These are phyloP conservation scores for Lichenostomus cassidix DNA, from an alignment of 2,113 vertebrate genomes.

Conservation along the genomic window DNA sequence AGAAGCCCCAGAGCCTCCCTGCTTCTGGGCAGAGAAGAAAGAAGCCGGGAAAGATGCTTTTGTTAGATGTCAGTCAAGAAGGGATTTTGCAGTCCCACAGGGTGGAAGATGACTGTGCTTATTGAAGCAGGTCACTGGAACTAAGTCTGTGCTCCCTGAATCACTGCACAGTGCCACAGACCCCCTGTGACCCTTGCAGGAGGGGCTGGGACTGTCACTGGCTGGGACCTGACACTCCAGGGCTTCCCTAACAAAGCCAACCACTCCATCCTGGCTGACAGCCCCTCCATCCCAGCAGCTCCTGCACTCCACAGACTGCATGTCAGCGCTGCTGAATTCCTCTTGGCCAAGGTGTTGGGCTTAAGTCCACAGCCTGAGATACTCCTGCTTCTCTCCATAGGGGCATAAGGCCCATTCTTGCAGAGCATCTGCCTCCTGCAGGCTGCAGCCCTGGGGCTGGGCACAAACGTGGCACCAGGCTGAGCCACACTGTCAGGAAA, in stretches of 20 bases:
- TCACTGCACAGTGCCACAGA: background rate
- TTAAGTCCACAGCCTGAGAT: background rate
- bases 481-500: background rate
- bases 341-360: background rate
- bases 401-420: background rate
- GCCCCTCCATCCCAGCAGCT: background rate
- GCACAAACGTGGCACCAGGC: background rate
- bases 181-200: background rate
- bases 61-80: background rate
- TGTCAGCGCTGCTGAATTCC: fast-evolving
- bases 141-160: background rate
- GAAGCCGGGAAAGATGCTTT: background rate
- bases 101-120: background rate
- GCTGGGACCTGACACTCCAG: background rate
- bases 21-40: background rate
- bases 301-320: background rate
- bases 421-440: background rate
- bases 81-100: background rate
- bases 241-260: background rate
- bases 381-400: background rate
- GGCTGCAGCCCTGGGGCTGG: background rate
- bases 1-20: background rate
- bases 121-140: background rate
- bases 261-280: background rate
- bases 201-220: background rate